A percentile compares a stretch with the other conserved stretches of the same genome.
Evolutionary conservation across 2,797 vertebrate genomes (phyloP).

Genomic region (Chelon labrosus): DNA sequence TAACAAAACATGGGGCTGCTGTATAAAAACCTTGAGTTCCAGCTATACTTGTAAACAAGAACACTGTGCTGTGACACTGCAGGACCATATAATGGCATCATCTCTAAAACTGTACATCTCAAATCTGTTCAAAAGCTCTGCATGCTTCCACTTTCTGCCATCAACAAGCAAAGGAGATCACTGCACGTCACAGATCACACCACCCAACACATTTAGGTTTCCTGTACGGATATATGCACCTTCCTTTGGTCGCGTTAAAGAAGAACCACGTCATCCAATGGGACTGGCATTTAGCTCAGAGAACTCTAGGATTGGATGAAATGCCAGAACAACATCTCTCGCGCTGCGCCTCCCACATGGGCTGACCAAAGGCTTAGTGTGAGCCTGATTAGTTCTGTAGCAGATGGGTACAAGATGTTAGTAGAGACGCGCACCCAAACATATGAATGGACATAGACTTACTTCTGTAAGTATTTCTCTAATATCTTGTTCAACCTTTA

Average conservation of each 20-base stretch:
- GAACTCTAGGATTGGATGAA: constrained; percentile 68
- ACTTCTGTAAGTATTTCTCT: constrained; percentile 81
- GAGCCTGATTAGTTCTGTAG: constrained; percentile 82
- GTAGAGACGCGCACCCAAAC: constrained; percentile 64
- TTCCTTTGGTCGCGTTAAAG: constrained; percentile 40
- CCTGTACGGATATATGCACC: constrained; percentile 24
- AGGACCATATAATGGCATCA: constrained; percentile 9
- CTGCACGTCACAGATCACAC: constrained; percentile 58
- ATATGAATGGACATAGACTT: constrained; percentile 82
- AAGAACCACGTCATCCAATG: constrained; percentile 52
- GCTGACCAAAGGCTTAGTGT: constrained; percentile 80
- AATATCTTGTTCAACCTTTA: neutral
- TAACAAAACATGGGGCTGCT: neutral
- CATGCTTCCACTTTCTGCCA: constrained; percentile 15
- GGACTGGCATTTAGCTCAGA: constrained; percentile 22
- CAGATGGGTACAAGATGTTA: constrained; percentile 74
- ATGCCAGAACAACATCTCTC: constrained; percentile 46
- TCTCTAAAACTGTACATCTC: constrained; percentile 14
- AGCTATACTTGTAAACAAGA: neutral
- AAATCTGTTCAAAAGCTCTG: constrained; percentile 18
- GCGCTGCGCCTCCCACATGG: constrained; percentile 76
- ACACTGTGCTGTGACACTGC: constrained; percentile 9
- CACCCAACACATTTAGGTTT: constrained; percentile 49
- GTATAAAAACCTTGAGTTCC: neutral
- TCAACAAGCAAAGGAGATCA: constrained; percentile 29